phyloP scores from a whole-genome alignment of 1,140 invertebrate genomes.

The Drosophila aff. region DNA sequence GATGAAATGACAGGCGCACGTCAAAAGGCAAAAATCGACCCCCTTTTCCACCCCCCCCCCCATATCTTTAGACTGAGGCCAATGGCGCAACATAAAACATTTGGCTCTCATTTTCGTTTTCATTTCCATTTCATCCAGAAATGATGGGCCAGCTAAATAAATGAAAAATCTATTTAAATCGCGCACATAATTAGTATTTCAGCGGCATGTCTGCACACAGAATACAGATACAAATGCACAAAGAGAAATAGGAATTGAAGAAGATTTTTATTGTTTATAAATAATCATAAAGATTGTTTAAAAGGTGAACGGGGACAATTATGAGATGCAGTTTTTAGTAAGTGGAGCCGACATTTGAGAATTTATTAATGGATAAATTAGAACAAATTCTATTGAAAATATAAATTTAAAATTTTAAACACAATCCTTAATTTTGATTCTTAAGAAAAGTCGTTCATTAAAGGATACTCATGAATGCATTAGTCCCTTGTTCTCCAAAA shows the following conservation, averaged over 20 bases:
- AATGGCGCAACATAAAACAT: conserved; percentile 82
- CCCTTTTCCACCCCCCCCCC: conserved; percentile 2
- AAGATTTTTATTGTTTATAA: too few relatives aligned
- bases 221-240: conserved; percentile 30
- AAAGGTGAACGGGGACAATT: too few relatives aligned
- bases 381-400: too few relatives aligned
- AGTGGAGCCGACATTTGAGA: too few relatives aligned
- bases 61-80: conserved; percentile 18
- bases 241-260: neutral
- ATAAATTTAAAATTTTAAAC: too few relatives aligned
- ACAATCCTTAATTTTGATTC: too few relatives aligned
- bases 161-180: conserved; percentile 84
- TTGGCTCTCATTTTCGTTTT: conserved; percentile 71
- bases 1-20: conserved; percentile 76
- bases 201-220: conserved; percentile 67
- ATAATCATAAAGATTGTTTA: too few relatives aligned
- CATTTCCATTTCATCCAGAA: conserved; percentile 77
- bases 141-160: conserved; percentile 82
- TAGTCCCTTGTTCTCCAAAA: too few relatives aligned
- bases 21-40: conserved; percentile 67
- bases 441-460: too few relatives aligned
- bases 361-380: too few relatives aligned
- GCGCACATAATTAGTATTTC: conserved; percentile 84
- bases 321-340: too few relatives aligned
- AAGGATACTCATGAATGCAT: too few relatives aligned